Evolutionary conservation across 2,888 invertebrate species (phyloP).

Genomic region (Drosophila lutescens): DNA sequence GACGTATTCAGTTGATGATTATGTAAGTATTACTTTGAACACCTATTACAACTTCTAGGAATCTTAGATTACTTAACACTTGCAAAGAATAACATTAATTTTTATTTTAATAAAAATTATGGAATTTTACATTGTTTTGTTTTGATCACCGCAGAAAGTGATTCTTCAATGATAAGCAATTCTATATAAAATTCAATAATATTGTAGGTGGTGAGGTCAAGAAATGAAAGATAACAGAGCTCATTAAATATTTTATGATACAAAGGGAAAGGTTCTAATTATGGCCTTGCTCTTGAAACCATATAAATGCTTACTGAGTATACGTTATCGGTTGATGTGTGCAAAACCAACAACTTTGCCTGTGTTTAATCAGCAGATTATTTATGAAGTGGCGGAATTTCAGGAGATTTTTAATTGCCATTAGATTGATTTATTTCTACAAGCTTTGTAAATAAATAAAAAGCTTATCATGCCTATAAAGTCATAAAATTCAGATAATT

Average conservation of each 20-base stretch:
- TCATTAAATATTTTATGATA: background rate
- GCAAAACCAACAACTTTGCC: background rate
- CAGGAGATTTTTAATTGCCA: constrained; percentile 1
- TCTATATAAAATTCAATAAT: background rate
- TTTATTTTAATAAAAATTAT: background rate
- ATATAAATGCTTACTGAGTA: background rate
- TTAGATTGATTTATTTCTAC: constrained; percentile 7
- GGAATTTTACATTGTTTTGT: background rate
- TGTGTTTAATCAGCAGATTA: background rate
- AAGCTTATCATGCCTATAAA: background rate
- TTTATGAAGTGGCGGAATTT: constrained; percentile 1
- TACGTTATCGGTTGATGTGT: constrained; percentile 21
- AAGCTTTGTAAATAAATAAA: background rate
- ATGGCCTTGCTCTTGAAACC: constrained; percentile 11
- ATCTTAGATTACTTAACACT: background rate
- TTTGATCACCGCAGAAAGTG: background rate
- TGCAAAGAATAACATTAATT: background rate
- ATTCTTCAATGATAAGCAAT: background rate
- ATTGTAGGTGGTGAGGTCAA: background rate
- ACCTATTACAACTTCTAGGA: background rate
- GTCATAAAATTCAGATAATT: background rate
- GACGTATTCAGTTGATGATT: constrained; percentile 98
- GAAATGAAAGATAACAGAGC: background rate
- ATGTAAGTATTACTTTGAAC: constrained; percentile 89
- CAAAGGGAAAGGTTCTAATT: background rate